A percentile compares a stretch with the other conserved stretches of the same genome.
Conservation (phyloP, 1,140 invertebrate genomes). For the Bombus soroeensis region DNA sequence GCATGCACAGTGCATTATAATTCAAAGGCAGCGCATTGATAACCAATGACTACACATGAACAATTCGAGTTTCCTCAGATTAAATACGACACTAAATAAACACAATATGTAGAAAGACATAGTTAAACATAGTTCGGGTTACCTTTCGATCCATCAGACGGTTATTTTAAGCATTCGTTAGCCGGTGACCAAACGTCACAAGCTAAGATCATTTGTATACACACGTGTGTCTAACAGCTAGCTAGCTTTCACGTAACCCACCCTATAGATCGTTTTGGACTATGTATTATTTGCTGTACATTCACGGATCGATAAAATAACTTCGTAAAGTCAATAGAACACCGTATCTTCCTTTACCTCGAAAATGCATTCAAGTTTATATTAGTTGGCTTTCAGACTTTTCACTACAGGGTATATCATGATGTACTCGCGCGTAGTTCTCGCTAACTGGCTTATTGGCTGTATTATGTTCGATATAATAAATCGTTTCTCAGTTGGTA, state of each 20-base stretch:
- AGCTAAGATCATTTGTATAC: neutral
- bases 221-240: neutral
- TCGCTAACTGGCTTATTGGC: too few relatives aligned
- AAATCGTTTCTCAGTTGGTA: too few relatives aligned
- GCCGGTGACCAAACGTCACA: neutral
- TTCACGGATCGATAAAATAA: neutral
- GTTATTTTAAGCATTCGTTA: slow-evolving; percentile 41
- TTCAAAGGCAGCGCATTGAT: neutral
- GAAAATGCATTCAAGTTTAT: neutral
- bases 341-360: neutral
- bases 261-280: neutral
- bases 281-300: neutral
- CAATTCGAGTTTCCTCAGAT: neutral
- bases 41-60: neutral
- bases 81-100: slow-evolving; percentile 12
- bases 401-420: too few relatives aligned
- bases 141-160: slow-evolving; percentile 9
- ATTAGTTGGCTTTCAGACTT: too few relatives aligned
- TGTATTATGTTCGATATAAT: too few relatives aligned
- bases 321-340: neutral
- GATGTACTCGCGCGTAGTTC: too few relatives aligned
- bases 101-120: neutral
- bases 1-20: neutral
- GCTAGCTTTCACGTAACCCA: neutral
- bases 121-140: slow-evolving; percentile 23